Base-by-base conservation (phyloP, 2,797 vertebrate genomes). In the Enoplosus armatus region DNA sequence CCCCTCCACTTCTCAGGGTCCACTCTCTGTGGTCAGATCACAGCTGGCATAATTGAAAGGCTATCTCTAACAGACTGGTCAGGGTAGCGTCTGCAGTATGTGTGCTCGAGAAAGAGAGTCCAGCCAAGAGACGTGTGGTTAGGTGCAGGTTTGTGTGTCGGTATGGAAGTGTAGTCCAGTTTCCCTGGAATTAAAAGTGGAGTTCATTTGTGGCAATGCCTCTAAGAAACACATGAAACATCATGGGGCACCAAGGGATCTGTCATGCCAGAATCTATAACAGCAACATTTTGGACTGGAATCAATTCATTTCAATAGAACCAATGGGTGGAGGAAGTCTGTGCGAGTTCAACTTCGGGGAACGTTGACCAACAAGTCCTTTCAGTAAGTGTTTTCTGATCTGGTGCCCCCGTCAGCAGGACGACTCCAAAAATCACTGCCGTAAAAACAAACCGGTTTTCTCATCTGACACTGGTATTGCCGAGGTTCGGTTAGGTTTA, bases 41-140 rank as follows among this genome's bases (percentile, higher is more conserved):
- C 62, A 66, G 9, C 27, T 24, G 58, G 51, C 71, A 69, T 69
- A 47, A 76, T 41, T 53, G 67, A 84, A 72, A 73, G 67, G 39
- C 39, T 74, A 31, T 27, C 50, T 75, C 27, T 15, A 10, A 53
- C 51, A 37, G 24, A 29, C 33, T 22, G 20, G 16, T 43, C 63
- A 26, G 58, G 33, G 37, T n/a, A 18, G 45, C 0, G 18, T 26
- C 18, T 29, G 33, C 29, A 27, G 39, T 20, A 14, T 41, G 8
- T 58, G 26, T 26, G 35, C 26, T 29, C 18, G 22, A 24, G 29
- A 24, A 16, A 24, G 24, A 47, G 31, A 41, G 26, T 29, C 24
- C 51, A 53, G 39, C 10, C 8, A 1, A 22, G 20, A 39, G 15
- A 22, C 12, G 18, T 50, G 22, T 18, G 20, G 62, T 6, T 22